These are phyloP conservation scores for Cyclophora punctaria DNA, from an alignment of 2,888 invertebrate species.

Conservation along the genomic window DNA sequence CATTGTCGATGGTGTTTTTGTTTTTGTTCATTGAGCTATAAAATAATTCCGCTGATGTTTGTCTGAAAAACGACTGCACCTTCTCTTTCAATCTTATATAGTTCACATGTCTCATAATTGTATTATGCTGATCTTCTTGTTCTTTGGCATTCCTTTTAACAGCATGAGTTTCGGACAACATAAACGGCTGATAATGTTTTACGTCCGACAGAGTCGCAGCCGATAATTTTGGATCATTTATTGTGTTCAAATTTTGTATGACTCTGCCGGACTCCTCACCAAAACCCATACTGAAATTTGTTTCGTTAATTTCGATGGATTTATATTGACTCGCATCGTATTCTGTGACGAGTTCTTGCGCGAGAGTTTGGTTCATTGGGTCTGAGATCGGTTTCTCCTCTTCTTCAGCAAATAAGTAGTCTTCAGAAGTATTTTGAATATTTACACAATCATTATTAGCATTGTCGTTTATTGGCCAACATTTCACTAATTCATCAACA, in stretches of 20 bases:
- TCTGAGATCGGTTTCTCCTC: slow-evolving; percentile 19
- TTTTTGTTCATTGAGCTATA: slow-evolving; percentile 28
- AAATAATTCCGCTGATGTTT: slow-evolving; percentile 40
- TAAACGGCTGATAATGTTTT: slow-evolving; percentile 71
- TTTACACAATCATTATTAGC: slow-evolving; percentile 13
- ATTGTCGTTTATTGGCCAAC: slow-evolving; percentile 45
- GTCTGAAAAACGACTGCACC: slow-evolving; percentile 52
- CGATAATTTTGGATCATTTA: slow-evolving; percentile 59
- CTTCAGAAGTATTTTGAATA: slow-evolving; percentile 9
- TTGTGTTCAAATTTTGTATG: slow-evolving; percentile 61
- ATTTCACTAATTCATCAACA: slow-evolving; percentile 30
- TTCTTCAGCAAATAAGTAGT: slow-evolving; percentile 33
- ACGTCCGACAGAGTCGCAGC: slow-evolving; percentile 77
- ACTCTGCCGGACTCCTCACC: slow-evolving; percentile 76
- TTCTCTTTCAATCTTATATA: slow-evolving; percentile 47
- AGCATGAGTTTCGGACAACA: slow-evolving; percentile 43
- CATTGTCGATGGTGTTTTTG: slow-evolving; percentile 23
- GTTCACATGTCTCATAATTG: slow-evolving; percentile 30
- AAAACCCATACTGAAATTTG: slow-evolving; percentile 72
- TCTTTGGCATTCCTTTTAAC: slow-evolving; percentile 8
- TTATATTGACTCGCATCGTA: slow-evolving; percentile 30
- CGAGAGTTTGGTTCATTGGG: slow-evolving; percentile 41
- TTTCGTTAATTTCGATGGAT: slow-evolving; percentile 38
- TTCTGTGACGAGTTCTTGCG: slow-evolving; percentile 46
- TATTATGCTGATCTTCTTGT: slow-evolving; percentile 26